A percentile compares a stretch with the other conserved stretches of the same genome.
Evolutionary conservation across 1,140 invertebrate species (phyloP).

Genomic region (Drosophila fuyamai): DNA sequence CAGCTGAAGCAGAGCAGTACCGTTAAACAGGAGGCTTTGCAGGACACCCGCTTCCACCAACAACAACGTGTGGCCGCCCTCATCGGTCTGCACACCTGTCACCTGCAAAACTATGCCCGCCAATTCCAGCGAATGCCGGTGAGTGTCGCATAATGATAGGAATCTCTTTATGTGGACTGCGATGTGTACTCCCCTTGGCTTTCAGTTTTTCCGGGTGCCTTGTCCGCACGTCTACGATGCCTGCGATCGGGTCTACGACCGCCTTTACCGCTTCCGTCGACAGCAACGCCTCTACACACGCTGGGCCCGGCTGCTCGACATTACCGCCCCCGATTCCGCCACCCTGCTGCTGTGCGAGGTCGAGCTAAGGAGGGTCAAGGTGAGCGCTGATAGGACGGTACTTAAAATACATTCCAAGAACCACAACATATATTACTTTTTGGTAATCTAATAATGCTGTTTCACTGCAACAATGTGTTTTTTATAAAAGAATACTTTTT

Average conservation of each 20-base stretch:
- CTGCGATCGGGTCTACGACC: conserved; percentile 88
- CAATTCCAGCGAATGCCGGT: conserved; percentile 88
- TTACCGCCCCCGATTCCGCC: conserved; percentile 90
- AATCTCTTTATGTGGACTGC: not conserved
- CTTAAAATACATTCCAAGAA: no score
- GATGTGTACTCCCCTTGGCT: conserved; percentile 37
- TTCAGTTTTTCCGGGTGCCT: conserved; percentile 87
- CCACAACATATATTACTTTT: no score
- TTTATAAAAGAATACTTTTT: no score
- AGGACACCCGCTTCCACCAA: conserved; percentile 87
- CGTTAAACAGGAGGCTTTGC: conserved; percentile 93
- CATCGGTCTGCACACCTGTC: conserved; percentile 90
- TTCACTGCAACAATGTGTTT: no score
- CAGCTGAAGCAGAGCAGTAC: conserved; percentile 93
- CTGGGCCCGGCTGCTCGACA: conserved; percentile 91
- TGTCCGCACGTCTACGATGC: conserved; percentile 89
- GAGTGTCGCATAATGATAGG: conserved; percentile 14
- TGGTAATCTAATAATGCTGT: no score
- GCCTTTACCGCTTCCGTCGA: conserved; percentile 87
- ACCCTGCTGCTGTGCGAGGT: conserved; percentile 87
- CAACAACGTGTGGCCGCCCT: conserved; percentile 91
- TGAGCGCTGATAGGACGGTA: conserved; percentile 65
- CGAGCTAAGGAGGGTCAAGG: conserved; percentile 88
- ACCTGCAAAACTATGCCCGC: conserved; percentile 89
- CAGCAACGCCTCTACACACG: conserved; percentile 88